Conservation (phyloP, 2,113 vertebrate species). For the Sciurus niger region DNA sequence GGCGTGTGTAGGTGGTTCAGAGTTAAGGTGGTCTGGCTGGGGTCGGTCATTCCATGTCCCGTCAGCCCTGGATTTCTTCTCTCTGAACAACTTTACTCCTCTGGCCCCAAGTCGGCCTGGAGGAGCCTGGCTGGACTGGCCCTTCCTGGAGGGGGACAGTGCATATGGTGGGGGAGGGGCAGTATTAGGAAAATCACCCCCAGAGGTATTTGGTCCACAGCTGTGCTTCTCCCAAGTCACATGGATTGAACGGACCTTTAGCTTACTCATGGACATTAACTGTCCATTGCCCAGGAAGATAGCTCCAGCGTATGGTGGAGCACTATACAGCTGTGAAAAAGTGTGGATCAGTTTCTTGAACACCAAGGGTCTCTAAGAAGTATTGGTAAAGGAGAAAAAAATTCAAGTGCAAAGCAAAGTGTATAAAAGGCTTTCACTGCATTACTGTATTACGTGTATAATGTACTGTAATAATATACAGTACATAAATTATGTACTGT, state of each 20-base stretch:
- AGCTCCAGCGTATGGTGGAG: background rate
- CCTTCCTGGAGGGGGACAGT: background rate
- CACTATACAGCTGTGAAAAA: background rate
- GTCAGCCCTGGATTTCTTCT: background rate
- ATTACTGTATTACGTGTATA: too few relatives aligned
- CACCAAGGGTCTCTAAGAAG: background rate
- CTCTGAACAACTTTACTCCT: background rate
- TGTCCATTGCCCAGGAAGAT: background rate
- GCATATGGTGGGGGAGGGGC: background rate
- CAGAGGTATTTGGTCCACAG: background rate
- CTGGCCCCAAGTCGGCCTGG: background rate
- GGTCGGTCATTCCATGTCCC: background rate
- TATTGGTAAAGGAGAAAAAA: background rate
- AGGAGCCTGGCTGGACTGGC: background rate
- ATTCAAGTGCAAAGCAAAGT: background rate
- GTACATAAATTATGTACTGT: too few relatives aligned
- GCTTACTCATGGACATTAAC: background rate
- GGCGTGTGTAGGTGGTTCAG: background rate
- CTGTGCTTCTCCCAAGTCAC: constrained; percentile 3
- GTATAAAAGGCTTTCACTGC: background rate
- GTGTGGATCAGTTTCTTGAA: background rate
- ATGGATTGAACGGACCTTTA: background rate
- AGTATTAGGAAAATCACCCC: background rate
- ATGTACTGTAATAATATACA: too few relatives aligned
- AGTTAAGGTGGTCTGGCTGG: background rate